Base-by-base conservation (phyloP, 2,113 vertebrate species). In the Mesitornis unicolor region DNA sequence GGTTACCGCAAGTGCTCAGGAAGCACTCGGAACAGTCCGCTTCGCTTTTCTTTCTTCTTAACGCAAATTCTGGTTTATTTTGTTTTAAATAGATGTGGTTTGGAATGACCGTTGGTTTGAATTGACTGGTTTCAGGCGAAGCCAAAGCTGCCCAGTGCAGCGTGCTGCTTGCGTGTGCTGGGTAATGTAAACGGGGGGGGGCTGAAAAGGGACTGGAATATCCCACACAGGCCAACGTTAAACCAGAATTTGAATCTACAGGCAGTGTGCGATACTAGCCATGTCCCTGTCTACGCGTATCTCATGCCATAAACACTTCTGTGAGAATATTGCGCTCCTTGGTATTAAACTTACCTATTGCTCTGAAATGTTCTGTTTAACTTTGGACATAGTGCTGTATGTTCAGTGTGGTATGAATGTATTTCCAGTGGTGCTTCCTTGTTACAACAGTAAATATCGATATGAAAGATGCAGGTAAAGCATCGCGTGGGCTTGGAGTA, bases 341-440 rank as follows among this genome's bases (percentile, higher is more conserved):
- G 16, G 38, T 18, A 9, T 40, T 36, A 60, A 54, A 70, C 60
- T 47, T 53, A n/a, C 18, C 68, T 25, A 33, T 75, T 51, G 31
- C 67, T 87, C 56, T 29, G 36, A 73, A 40, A 33, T 35, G 47
- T 80, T 74, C 57, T 10, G 17, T n/a, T 17, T 79, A 79, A 63
- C 73, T 71, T 57, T 31, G 45, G 21, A 22, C 0, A 0, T 31
- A 18, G 65, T 57, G 36, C 77, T 45, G 45, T 17, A 1, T 3
- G 40, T 57, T 71, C 42, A 16, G 42, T 24, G 54, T 3, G 0
- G 24, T 22, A 9, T 20, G 19, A 59, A 25, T n/a, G 36, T 29
- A 6, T 79, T 90, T 77, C 51, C 76, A 28, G 53, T 10, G 24
- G 18, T 3, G 1, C 36, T 88, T 90, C 64, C 68, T 82, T 76